These are phyloP conservation scores for Wiebesia pumilae DNA, from an alignment of 1,140 invertebrate species.

Conservation along the genomic window DNA sequence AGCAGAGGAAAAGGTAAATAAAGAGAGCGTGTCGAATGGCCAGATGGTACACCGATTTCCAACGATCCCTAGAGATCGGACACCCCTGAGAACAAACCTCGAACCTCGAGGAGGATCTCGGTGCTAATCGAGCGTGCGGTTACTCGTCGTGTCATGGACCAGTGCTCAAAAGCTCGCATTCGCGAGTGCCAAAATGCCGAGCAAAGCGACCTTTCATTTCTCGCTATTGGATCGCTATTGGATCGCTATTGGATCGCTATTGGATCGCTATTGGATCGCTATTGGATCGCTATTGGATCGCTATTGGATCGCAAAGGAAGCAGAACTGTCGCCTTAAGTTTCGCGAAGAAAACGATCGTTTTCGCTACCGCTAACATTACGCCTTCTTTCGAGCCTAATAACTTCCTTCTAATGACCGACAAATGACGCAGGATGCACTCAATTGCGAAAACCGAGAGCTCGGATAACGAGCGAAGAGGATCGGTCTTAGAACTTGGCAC, in stretches of 20 bases:
- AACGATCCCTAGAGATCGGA: neutral
- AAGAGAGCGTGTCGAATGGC: slow-evolving; percentile 44
- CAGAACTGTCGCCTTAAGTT: neutral
- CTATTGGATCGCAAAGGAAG: too few species aligned
- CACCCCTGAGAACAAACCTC: neutral
- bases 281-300: too few species aligned
- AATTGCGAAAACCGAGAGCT: neutral
- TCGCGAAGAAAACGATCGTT: neutral
- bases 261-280: too few species aligned
- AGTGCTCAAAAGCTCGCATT: too few species aligned
- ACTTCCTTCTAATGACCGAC: neutral
- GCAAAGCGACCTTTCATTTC: too few species aligned
- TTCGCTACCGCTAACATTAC: neutral
- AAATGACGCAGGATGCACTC: neutral
- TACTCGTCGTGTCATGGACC: too few species aligned
- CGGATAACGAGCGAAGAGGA: neutral
- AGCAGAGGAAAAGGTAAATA: neutral
- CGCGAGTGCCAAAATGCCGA: too few species aligned
- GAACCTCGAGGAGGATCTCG: neutral
- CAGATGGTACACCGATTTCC: neutral
- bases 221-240: too few species aligned
- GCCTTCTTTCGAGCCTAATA: neutral
- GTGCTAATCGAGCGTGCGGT: too few species aligned
- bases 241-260: too few species aligned
- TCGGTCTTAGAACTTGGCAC: neutral